Conservation (phyloP, 1,140 invertebrate genomes). For the Muscidifurax raptorellus region DNA sequence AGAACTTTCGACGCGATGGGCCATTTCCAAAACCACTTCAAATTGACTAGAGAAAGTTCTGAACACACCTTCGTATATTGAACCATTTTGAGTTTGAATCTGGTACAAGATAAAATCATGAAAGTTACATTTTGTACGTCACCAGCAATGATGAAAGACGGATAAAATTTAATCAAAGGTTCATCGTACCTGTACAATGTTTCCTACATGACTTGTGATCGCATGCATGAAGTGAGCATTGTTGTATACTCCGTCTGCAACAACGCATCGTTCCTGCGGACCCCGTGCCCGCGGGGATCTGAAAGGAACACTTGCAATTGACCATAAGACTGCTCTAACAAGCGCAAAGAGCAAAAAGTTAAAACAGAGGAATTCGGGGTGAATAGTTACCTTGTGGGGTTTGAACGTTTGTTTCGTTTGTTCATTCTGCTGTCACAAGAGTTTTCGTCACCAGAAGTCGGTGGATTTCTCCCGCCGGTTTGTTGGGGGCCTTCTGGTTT, state of each 20-base stretch:
- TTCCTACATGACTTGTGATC: slow-evolving; percentile 87
- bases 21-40: slow-evolving; percentile 89
- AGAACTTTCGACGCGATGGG: slow-evolving; percentile 85
- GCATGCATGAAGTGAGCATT: slow-evolving; percentile 92
- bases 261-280: slow-evolving; percentile 75
- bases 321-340: background rate
- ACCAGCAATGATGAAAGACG: background rate
- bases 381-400: slow-evolving; percentile 61
- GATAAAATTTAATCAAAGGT: background rate
- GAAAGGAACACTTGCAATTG: slow-evolving; percentile 51
- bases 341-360: background rate
- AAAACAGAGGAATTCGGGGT: too few species aligned
- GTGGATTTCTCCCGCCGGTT: slow-evolving; percentile 74
- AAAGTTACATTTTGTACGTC: slow-evolving; percentile 29
- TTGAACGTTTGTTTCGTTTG: slow-evolving; percentile 75
- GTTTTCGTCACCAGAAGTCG: slow-evolving; percentile 67
- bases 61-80: slow-evolving; percentile 90
- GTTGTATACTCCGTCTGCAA: slow-evolving; percentile 89
- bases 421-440: slow-evolving; percentile 75
- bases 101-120: slow-evolving; percentile 59
- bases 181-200: slow-evolving; percentile 81
- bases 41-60: slow-evolving; percentile 89
- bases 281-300: slow-evolving; percentile 79
- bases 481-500: slow-evolving; percentile 76
- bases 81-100: slow-evolving; percentile 87